These are phyloP conservation scores for Dreissena polymorpha DNA, from an alignment of 1,140 invertebrate genomes.

Conservation along the genomic window DNA sequence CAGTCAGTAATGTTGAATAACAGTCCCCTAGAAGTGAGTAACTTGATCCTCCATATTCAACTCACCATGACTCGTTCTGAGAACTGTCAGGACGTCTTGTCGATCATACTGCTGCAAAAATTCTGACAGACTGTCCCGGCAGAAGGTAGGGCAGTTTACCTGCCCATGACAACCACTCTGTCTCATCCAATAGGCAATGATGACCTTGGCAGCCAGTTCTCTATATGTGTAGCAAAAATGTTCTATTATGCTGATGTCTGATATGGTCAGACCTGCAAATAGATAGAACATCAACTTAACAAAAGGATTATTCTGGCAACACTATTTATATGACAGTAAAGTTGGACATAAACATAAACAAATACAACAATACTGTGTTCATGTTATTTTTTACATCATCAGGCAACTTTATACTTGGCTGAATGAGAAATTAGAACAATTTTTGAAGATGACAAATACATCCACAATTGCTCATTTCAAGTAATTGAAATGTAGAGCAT, in stretches of 20 bases:
- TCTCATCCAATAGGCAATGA: conserved; percentile 39
- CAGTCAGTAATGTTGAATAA: too few species aligned
- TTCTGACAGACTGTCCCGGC: conserved; percentile 17
- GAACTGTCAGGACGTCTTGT: conserved; percentile 6
- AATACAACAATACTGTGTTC: neutral
- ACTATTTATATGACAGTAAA: neutral
- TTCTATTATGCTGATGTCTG: conserved; percentile 42
- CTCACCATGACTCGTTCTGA: neutral
- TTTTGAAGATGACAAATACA: too few species aligned
- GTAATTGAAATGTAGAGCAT: neutral
- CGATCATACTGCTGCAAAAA: conserved; percentile 13
- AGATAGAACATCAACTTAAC: neutral
- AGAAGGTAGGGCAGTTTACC: neutral
- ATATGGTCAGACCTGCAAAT: conserved; percentile 30
- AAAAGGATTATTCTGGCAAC: neutral
- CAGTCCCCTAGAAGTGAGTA: neutral
- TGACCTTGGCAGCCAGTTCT: conserved; percentile 19
- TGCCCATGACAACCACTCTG: neutral
- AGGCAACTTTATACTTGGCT: neutral
- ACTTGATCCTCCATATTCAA: neutral
- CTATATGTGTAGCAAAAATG: conserved; percentile 50
- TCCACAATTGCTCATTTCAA: too few species aligned
- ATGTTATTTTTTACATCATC: neutral
- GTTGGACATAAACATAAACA: neutral
- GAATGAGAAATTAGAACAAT: neutral